These are phyloP conservation scores for Cantharis lateralis DNA, from an alignment of 2,888 invertebrate genomes.

Conservation along the genomic window DNA sequence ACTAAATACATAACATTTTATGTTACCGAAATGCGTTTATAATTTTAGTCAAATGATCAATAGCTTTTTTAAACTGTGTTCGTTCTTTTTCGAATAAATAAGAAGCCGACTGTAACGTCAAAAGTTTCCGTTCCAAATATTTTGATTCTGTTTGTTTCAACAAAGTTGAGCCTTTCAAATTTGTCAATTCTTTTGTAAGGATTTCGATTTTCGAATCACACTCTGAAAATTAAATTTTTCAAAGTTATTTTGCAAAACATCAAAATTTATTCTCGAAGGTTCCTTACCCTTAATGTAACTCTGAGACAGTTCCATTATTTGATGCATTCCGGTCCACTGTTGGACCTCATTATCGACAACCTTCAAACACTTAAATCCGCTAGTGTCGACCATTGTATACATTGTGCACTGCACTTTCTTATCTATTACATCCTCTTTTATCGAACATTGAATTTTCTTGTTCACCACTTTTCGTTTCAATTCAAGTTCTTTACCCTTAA, in stretches of 20 bases:
- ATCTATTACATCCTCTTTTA: conserved; percentile 5
- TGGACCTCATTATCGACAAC: conserved; percentile 20
- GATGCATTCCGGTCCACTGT: conserved; percentile 60
- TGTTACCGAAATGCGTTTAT: conserved; percentile 53
- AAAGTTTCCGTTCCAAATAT: conserved; percentile 47
- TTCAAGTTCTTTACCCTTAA: background rate
- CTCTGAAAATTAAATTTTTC: conserved; percentile 3
- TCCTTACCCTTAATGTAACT: conserved; percentile 60
- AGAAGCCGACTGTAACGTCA: conserved; percentile 47
- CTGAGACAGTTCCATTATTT: conserved; percentile 59
- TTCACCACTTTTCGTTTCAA: conserved; percentile 3
- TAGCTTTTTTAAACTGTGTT: conserved; percentile 46
- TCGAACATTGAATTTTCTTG: conserved; percentile 11
- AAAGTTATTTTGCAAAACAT: background rate
- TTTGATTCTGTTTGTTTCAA: conserved; percentile 55
- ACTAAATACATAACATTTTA: conserved; percentile 27
- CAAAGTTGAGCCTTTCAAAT: conserved; percentile 8
- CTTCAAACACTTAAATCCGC: conserved; percentile 8
- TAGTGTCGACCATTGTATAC: background rate
- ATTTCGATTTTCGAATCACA: conserved; percentile 18
- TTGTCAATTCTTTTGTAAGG: conserved; percentile 12
- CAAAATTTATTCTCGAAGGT: conserved; percentile 5
- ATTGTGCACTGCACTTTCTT: conserved; percentile 14
- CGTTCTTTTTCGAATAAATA: conserved; percentile 48
- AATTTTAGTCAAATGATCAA: conserved; percentile 51